Percentiles rank a stretch among this genome's conserved stretches.
Evolutionary conservation across 2,888 invertebrate genomes (phyloP).

Genomic region (Actias luna): DNA sequence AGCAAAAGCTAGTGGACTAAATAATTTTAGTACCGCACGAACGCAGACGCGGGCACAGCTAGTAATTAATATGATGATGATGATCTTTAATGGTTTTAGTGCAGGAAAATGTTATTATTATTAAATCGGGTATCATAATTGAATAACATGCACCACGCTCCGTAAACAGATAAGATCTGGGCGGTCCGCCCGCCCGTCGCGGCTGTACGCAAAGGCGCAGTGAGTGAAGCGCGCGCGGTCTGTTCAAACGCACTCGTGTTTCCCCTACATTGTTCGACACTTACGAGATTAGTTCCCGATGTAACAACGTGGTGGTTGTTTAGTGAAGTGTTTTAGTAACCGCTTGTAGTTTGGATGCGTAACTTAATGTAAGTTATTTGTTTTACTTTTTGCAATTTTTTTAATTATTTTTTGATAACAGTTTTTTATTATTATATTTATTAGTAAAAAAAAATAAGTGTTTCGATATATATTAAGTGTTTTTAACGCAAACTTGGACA

Average conservation of each 20-base stretch:
- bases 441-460: too few relatives aligned
- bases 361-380: neutral
- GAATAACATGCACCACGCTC: constrained; percentile 26
- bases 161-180: constrained; percentile 63
- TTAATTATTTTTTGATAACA: neutral
- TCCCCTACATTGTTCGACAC: neutral
- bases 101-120: neutral
- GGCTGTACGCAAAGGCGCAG: constrained; percentile 35
- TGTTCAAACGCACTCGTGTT: constrained; percentile 44
- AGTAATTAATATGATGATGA: too few relatives aligned
- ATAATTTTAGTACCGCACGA: too few relatives aligned
- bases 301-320: constrained; percentile 4
- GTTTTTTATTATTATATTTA: neutral
- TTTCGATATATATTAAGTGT: too few relatives aligned
- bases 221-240: constrained; percentile 53
- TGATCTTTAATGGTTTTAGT: neutral
- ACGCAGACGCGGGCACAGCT: too few relatives aligned
- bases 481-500: too few relatives aligned
- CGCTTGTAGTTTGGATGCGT: constrained; percentile 6
- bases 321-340: neutral
- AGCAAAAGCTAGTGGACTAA: too few relatives aligned
- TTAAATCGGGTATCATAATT: neutral
- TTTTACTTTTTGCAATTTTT: neutral
- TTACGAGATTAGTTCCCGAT: constrained; percentile 6
- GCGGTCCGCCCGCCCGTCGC: constrained; percentile 59